Evolutionary conservation across 2,797 vertebrate genomes (phyloP).

Genomic region (Diplodus puntazzo): DNA sequence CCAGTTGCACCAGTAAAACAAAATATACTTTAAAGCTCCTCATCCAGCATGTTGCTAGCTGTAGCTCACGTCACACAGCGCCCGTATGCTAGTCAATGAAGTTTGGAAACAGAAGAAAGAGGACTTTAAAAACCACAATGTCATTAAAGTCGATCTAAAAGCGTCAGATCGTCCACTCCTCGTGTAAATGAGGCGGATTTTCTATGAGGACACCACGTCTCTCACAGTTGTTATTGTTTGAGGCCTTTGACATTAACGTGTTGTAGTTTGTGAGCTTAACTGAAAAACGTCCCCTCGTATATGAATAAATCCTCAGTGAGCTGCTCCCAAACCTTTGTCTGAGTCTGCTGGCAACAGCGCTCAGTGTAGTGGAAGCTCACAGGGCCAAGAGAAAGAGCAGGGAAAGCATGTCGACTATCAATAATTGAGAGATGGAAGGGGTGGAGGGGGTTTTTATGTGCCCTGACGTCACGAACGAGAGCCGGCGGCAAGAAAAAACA

Average conservation of each 20-base stretch:
- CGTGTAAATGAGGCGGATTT: too few relatives aligned
- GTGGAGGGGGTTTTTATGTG: conserved; percentile 17
- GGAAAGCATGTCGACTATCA: conserved; percentile 62
- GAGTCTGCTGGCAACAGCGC: conserved; percentile 10
- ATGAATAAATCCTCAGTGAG: background rate
- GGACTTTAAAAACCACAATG: too few relatives aligned
- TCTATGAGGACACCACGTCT: too few relatives aligned
- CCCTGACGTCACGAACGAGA: conserved; percentile 64
- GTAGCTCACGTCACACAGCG: too few relatives aligned
- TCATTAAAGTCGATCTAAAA: too few relatives aligned
- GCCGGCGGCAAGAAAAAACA: conserved; percentile 48
- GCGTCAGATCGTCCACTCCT: too few relatives aligned
- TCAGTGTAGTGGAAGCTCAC: conserved; percentile 40
- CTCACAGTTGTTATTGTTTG: background rate
- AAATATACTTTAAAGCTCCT: too few relatives aligned
- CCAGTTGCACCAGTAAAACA: too few relatives aligned
- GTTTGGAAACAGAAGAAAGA: too few relatives aligned
- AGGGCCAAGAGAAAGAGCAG: conserved; percentile 17
- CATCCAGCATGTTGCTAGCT: too few relatives aligned
- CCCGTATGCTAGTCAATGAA: too few relatives aligned
- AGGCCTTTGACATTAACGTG: background rate
- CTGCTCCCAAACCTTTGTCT: conserved; percentile 20
- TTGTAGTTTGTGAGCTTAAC: background rate
- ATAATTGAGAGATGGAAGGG: conserved; percentile 71
- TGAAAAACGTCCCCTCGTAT: background rate